These are phyloP conservation scores for Clarias fuscus DNA, from an alignment of 2,797 vertebrate species.

Conservation along the genomic window DNA sequence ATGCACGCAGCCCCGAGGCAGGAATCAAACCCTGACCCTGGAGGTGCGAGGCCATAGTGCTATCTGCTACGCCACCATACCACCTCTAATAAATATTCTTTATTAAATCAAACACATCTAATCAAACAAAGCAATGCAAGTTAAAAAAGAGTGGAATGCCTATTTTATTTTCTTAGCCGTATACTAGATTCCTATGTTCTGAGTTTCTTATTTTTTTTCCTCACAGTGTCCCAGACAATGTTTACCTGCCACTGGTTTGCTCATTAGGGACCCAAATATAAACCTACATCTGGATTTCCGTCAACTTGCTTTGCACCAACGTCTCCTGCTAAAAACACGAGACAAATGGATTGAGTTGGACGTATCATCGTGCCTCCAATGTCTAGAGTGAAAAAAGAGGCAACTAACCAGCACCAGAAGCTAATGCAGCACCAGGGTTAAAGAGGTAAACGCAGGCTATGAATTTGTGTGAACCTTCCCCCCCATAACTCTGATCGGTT, in stretches of 20 bases:
- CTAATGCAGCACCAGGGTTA: neutral
- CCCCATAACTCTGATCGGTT: neutral
- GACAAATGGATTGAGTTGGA: neutral
- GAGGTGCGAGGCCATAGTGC: too few relatives aligned
- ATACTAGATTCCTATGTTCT: neutral
- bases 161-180: too few relatives aligned
- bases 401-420: neutral
- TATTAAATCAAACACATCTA: too few relatives aligned
- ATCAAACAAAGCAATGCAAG: too few relatives aligned
- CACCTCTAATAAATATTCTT: too few relatives aligned
- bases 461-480: neutral
- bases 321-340: neutral
- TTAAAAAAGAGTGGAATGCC: too few relatives aligned
- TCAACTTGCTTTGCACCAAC: neutral
- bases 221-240: neutral
- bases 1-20: too few relatives aligned
- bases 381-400: neutral
- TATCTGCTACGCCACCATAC: too few relatives aligned
- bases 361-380: neutral
- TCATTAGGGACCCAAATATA: neutral
- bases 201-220: neutral
- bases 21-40: too few relatives aligned
- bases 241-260: neutral
- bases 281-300: neutral
- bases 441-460: neutral